Evolutionary conservation across 2,113 vertebrate species (phyloP).

Genomic region (Noctilio leporinus): DNA sequence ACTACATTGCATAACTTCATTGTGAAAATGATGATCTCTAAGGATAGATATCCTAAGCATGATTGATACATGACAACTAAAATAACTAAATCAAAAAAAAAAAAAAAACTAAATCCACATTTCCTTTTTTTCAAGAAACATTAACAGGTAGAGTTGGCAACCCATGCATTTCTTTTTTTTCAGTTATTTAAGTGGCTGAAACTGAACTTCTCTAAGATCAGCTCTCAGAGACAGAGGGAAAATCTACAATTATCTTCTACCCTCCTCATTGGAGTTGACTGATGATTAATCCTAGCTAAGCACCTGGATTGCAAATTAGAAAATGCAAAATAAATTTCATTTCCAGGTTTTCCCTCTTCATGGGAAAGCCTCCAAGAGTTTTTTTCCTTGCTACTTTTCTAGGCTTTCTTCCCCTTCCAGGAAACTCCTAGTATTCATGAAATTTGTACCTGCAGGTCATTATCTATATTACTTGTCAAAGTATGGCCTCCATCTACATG

Average conservation of each 20-base stretch:
- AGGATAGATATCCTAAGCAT: not conserved
- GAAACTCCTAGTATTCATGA: not conserved
- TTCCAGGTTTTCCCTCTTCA: constrained; percentile 41
- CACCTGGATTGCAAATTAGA: not conserved
- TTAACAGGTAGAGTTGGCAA: not conserved
- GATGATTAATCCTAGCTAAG: not conserved
- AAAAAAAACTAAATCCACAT: constrained; percentile 15
- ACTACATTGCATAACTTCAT: not conserved
- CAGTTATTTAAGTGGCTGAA: not conserved
- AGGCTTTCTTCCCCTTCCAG: not conserved
- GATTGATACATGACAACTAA: not conserved
- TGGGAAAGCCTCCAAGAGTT: not conserved
- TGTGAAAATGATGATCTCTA: not conserved
- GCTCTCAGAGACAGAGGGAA: not conserved
- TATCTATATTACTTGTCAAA: not conserved
- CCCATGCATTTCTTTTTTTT: not conserved
- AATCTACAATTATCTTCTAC: not conserved
- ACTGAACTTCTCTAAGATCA: not conserved
- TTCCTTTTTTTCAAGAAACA: not conserved
- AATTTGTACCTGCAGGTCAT: not conserved
- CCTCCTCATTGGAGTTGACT: not conserved
- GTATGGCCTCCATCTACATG: not conserved
- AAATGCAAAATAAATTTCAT: not conserved
- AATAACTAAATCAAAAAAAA: constrained; percentile 30
- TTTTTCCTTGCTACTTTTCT: not conserved